A percentile compares a stretch with the other conserved stretches of the same genome.
Conservation (phyloP, 2,113 vertebrate species). For the Megaleporinus macrocephalus region DNA sequence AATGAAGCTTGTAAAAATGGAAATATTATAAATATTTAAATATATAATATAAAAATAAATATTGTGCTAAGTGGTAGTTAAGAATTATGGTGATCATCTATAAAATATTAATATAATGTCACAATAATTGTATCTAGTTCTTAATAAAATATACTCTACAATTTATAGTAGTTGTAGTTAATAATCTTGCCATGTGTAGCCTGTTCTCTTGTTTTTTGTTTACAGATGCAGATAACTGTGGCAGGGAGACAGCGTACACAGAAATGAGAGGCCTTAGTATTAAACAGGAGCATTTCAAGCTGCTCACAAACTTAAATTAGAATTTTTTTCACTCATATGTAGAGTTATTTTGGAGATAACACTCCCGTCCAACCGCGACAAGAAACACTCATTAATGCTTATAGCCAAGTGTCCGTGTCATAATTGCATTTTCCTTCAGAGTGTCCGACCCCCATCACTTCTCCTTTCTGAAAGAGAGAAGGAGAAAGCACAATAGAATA, state of each 20-base stretch:
- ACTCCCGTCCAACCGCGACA: neutral
- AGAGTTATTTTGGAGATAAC: slow-evolving; percentile 20
- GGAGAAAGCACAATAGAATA: slow-evolving; percentile 48
- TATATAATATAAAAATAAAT: too few relatives aligned
- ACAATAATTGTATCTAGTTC: too few relatives aligned
- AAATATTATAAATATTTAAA: too few relatives aligned
- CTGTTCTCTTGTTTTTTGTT: neutral
- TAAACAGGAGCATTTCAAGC: neutral
- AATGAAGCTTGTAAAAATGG: too few relatives aligned
- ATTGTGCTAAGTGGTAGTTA: too few relatives aligned
- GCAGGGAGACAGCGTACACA: neutral
- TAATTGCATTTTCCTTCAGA: slow-evolving; percentile 41
- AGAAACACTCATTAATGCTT: slow-evolving; percentile 37
- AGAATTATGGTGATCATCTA: too few relatives aligned
- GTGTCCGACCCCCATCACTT: slow-evolving; percentile 35
- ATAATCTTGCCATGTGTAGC: neutral
- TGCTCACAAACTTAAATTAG: slow-evolving; percentile 25
- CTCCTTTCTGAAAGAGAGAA: slow-evolving; percentile 7
- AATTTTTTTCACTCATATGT: neutral
- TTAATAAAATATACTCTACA: too few relatives aligned
- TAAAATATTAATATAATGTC: too few relatives aligned
- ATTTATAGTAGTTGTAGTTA: too few relatives aligned
- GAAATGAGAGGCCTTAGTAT: neutral
- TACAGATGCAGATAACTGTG: neutral
- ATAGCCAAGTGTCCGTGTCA: slow-evolving; percentile 20